Conservation (phyloP, 2,797 vertebrate genomes). For the Danio aesculapii region DNA sequence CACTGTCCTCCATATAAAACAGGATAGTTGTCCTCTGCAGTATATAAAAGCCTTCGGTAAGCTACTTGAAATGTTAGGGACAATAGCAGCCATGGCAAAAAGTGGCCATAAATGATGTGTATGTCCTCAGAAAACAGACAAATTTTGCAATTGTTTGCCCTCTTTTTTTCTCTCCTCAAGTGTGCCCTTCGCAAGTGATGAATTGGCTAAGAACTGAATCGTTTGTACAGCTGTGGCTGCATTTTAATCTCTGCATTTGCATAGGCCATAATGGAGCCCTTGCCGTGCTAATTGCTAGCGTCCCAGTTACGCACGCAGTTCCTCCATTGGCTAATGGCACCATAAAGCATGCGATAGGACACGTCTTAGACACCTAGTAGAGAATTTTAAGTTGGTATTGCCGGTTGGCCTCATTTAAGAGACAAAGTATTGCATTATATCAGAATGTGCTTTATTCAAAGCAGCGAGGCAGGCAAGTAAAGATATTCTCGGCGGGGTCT, state of each 20-base stretch:
- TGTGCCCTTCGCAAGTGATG: slow-evolving; percentile 50
- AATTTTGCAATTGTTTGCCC: slow-evolving; percentile 29
- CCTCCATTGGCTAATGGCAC: slow-evolving; percentile 79
- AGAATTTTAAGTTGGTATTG: slow-evolving; percentile 76
- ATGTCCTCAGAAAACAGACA: slow-evolving; percentile 28
- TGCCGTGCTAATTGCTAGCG: slow-evolving; percentile 81
- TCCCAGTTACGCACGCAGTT: slow-evolving; percentile 75
- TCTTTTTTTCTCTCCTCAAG: slow-evolving; percentile 24
- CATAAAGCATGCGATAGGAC: slow-evolving; percentile 80
- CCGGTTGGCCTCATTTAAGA: slow-evolving; percentile 75
- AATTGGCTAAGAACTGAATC: slow-evolving; percentile 36
- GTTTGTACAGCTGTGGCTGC: slow-evolving; percentile 48
- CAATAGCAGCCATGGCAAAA: slow-evolving; percentile 10
- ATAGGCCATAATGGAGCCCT: slow-evolving; percentile 79
- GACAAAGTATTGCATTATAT: slow-evolving; percentile 74
- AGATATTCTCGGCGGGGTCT: slow-evolving; percentile 53
- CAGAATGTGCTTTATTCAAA: slow-evolving; percentile 64
- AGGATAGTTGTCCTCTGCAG: neutral
- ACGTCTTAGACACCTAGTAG: slow-evolving; percentile 75
- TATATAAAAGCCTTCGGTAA: neutral
- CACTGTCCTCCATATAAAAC: too few relatives aligned
- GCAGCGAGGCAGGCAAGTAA: slow-evolving; percentile 54
- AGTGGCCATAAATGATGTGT: neutral
- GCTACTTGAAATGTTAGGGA: neutral
- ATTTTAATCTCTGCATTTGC: slow-evolving; percentile 75